Base-by-base conservation (phyloP, 2,888 invertebrate species). In the Thyatira batis region DNA sequence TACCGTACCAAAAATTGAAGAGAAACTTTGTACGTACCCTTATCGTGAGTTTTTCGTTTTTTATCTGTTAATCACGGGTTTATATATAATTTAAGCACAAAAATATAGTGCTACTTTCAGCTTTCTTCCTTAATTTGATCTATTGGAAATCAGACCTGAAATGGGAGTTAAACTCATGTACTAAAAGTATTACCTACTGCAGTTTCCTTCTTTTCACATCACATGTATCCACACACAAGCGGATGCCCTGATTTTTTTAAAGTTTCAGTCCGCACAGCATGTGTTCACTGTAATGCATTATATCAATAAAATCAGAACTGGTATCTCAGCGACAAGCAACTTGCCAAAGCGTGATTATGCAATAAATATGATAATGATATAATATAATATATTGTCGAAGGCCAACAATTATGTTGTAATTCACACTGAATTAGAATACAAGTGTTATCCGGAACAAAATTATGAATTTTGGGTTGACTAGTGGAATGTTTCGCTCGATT, bases 371-470 rank as follows among this genome's bases (percentile, higher is more conserved):
- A 9, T 48, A 39, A 39, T 13, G 17, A 39, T 33, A 23, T 4
- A 39, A 39, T 33, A 23, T 4, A 23, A 23, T 23, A 23, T 45
- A 45, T 25, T 46, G 27, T 27, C 27, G 48, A 48, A 48, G 48
- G 48, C 27, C 20, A 28, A 27, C 17, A 48, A 20, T 48, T 48
- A 48, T 23, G 27, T 8, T 5, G 10, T 20, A 45, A 48, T 28
- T 48, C 20, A 27, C 48, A 27, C 8, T 11, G 28, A 27, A 48
- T 48, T 48, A 28, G 48, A 20, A 48, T 23, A 48, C 10, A 23
- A 25, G 45, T 46, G 46, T 27, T 27, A 46, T 27, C 46, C 46
- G 46, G 46, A 46, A 48, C 27, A 48, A 17, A 20, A 48, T 48
- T 48, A 27, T 39, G 39, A 17, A 17, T 13, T 17, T n/a, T 33